Evolutionary conservation across 2,888 invertebrate genomes (phyloP).

Genomic region (Vesta saturnalis): DNA sequence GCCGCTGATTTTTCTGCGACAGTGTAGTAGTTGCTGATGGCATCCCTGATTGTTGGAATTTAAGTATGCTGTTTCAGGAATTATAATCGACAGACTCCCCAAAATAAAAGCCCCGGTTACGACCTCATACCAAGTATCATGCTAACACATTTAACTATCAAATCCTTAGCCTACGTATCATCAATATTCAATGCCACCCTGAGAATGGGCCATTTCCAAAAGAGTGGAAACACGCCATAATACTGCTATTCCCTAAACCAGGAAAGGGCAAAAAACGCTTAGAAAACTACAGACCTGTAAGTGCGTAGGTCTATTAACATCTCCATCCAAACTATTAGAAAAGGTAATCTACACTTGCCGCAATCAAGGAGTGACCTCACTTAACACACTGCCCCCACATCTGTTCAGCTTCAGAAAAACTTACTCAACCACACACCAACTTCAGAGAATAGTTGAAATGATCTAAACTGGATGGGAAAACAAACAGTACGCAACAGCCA

Average conservation of each 20-base stretch:
- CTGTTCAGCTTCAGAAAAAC: conserved; percentile 5
- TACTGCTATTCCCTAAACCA: conserved; percentile 7
- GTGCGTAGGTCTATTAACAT: conserved; percentile 5
- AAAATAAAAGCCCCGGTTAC: background rate
- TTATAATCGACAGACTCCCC: background rate
- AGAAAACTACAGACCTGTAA: conserved; percentile 16
- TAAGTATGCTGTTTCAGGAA: too few relatives aligned
- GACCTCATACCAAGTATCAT: background rate
- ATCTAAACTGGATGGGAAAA: background rate
- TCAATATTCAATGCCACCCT: background rate
- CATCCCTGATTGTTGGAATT: too few relatives aligned
- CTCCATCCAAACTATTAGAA: conserved; percentile 6
- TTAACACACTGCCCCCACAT: background rate
- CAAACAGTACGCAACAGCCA: too few relatives aligned
- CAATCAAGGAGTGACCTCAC: background rate
- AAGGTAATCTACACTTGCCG: background rate
- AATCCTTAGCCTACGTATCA: background rate
- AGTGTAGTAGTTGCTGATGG: too few relatives aligned
- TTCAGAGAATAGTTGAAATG: background rate
- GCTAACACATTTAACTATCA: background rate
- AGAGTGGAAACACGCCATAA: conserved; percentile 3
- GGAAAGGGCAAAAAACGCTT: conserved; percentile 1
- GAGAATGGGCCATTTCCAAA: background rate
- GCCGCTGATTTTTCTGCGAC: too few relatives aligned
- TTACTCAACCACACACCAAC: conserved; percentile 5